Base-by-base conservation (phyloP, 1,140 invertebrate species). In the Diabrotica undecimpunctata region DNA sequence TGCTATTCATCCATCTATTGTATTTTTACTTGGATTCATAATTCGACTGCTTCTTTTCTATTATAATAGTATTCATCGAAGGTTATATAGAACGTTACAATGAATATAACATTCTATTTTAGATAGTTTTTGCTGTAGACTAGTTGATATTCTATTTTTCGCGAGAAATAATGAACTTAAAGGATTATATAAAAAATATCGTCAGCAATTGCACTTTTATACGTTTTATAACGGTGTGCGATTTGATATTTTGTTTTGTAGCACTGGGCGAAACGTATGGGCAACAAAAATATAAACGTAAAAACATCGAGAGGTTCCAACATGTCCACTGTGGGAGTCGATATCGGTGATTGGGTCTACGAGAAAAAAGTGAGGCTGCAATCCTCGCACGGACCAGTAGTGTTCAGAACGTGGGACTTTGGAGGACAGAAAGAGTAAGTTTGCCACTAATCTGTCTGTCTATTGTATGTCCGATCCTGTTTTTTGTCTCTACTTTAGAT, bases 371-470 rank as follows among this genome's bases (percentile, higher is more conserved):
- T 81, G 41, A 80, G 84, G 54, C 78, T 79, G 41, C 78, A 81
- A 7, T 88, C 88, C 8, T 86, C 87, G 1, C 87, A 91, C 67
- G 96, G 95, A 0, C 88, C 94, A 0, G 90, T 99, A 54, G 90
- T 93, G n/a, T 99, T 99, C 81, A 83, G 96, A 62, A 99, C 96
- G 0, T 99, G 97, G 97, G 97, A 99, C 80, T 99, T 99, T 83
- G 96, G 96, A n/a, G 97, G 97, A 0, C 96, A 98, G 81, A 88
- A 89, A 74, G 95, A 97, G 81, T 87, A 70, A 79, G 80, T 79
- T 53, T 51, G 0, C 10, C 37, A 57, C 58, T 62, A 38, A 36
- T 8, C 1, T n/a, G 25, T 25, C 25, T 4, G 25, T 4, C 1
- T 25, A 25, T 25, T 25, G 25, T 25, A 25, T 2, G 25, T 25